Base-by-base conservation (phyloP, 2,888 invertebrate genomes). In the Seira ritae region DNA sequence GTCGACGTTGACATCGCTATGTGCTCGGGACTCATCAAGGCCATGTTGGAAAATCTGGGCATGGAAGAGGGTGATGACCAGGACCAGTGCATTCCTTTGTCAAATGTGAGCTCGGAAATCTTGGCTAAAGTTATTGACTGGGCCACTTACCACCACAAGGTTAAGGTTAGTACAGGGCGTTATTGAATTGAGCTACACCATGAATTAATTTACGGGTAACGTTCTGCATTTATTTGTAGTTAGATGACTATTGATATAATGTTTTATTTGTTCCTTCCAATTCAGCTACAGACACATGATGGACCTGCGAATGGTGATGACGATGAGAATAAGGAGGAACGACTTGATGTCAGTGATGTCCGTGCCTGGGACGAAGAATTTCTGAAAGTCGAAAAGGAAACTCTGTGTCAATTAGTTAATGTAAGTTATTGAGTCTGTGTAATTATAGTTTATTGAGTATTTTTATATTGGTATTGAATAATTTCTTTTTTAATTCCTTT, bases 321-420 rank as follows among this genome's bases (percentile, higher is more conserved):
- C 90, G 98, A 98, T 90, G 98, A 99, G 90, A 97, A 97, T 91
- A 97, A 97, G 91, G 98, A 98, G 90, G 99, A 98, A 90, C 93
- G 99, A 17, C 98, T 98, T 0, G 99, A 99, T 91, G n/a, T n/a
- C n/a, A n/a, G n/a, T n/a, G 99, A 99, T 90, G 99, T 99, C 89
- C 97, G 97, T 23, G 97, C 97, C 0, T 99, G 99, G 99, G 99
- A 99, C 92, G 97, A 98, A 0, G 99, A 99, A 91, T 99, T 99
- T 90, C 92, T 99, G 10, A 99, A 99, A 93, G 98, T 99, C 46
- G 98, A 98, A 91, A 98, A 98, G 91, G 98, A 97, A 84, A 98
- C 98, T 0, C 92, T 99, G 15, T 98, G 98, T 91, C 98, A 98
- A 92, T 92, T 99, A 62, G 98, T 99, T 90, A 92, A 98, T 90